Evolutionary conservation across 2,888 invertebrate genomes (phyloP).

Genomic region (Salticus scenicus): DNA sequence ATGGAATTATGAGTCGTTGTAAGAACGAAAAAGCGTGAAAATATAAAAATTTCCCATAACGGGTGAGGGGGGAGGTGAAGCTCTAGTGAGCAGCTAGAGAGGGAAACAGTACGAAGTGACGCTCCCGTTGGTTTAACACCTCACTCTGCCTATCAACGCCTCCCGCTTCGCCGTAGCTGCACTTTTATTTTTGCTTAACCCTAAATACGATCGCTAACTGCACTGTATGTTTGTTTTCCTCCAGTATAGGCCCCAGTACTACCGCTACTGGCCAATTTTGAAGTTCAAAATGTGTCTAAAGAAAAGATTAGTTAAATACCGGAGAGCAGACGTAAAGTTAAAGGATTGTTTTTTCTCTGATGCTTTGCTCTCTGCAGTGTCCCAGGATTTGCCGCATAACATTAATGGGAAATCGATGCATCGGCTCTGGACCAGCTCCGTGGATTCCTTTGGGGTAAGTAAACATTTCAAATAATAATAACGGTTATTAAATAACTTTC

Average conservation of each 20-base stretch:
- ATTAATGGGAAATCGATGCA: conserved; percentile 68
- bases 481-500: background rate
- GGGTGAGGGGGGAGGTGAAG: background rate
- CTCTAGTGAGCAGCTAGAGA: background rate
- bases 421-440: conserved; percentile 25
- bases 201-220: conserved; percentile 29
- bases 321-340: background rate
- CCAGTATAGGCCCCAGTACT: conserved; percentile 25
- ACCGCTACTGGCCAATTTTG: background rate
- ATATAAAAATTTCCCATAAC: background rate
- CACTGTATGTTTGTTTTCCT: conserved; percentile 39
- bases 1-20: no score
- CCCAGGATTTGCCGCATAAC: conserved; percentile 65
- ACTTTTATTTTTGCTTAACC: conserved; percentile 37
- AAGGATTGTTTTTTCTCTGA: conserved; percentile 6
- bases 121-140: background rate
- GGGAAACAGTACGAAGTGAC: background rate
- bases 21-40: no score
- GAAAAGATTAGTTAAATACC: background rate
- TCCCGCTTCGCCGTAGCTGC: background rate
- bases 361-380: conserved; percentile 31
- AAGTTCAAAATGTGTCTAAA: background rate
- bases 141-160: background rate
- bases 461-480: conserved; percentile 28
- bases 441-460: conserved; percentile 39